phyloP scores from a whole-genome alignment of 2,797 vertebrate genomes.

The Sebastes variabilis region DNA sequence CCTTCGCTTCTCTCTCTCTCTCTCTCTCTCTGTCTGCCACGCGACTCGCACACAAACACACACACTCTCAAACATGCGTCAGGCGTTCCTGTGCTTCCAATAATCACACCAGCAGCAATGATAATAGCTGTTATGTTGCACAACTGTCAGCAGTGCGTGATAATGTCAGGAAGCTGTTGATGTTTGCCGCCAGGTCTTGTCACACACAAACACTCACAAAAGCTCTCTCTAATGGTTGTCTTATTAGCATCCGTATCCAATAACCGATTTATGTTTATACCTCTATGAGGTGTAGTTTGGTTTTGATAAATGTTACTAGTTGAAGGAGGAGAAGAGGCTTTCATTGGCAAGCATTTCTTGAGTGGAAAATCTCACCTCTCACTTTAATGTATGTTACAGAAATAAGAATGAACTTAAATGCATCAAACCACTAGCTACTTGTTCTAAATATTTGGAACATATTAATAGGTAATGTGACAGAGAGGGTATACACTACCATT shows the following conservation, averaged over 20 bases:
- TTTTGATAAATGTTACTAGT: neutral
- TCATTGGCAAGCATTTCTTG: neutral
- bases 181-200: neutral
- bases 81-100: neutral
- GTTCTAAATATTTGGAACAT: neutral
- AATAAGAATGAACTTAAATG: neutral
- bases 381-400: neutral
- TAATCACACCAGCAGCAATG: constrained; percentile 10
- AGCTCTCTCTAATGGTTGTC: neutral
- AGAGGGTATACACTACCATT: neutral
- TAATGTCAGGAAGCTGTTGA: constrained; percentile 25
- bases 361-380: neutral
- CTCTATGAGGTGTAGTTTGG: neutral
- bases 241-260: constrained; percentile 6
- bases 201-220: neutral
- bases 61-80: neutral
- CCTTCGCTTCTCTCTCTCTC: neutral
- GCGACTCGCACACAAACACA: neutral
- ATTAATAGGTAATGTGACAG: neutral
- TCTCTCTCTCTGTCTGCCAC: neutral
- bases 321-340: neutral
- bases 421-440: neutral
- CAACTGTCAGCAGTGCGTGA: constrained; percentile 34
- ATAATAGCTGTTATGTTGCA: constrained; percentile 27
- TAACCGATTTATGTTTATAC: neutral